A percentile compares a stretch with the other conserved stretches of the same genome.
Conservation (phyloP, 2,113 vertebrate species). For the Tyto alba region DNA sequence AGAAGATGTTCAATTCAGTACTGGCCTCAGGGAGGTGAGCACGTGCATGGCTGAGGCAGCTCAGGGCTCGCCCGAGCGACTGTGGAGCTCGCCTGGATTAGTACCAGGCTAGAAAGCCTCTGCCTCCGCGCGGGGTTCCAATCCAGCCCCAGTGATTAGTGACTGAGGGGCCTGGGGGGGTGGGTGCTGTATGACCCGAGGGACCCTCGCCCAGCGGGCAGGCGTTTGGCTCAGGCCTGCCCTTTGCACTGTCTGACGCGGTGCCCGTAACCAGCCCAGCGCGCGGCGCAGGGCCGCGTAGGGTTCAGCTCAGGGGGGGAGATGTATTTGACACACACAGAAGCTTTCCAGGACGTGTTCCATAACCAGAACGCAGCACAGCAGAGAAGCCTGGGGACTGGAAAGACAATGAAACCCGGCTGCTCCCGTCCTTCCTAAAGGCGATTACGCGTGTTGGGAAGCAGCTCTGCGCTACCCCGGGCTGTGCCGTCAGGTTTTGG, state of each 20-base stretch:
- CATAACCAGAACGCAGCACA: not conserved
- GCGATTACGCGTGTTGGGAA: fast-evolving
- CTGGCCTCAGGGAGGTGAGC: fast-evolving
- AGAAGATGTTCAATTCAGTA: not conserved
- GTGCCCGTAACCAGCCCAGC: no score
- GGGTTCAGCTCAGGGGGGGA: fast-evolving
- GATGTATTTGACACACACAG: fast-evolving
- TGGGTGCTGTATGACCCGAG: fast-evolving
- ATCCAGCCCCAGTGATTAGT: not conserved
- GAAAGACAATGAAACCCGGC: fast-evolving
- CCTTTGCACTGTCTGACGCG: no score
- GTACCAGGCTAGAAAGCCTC: not conserved
- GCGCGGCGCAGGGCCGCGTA: fast-evolving
- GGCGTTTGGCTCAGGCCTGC: not conserved
- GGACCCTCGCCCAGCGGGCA: fast-evolving
- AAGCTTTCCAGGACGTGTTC: not conserved
- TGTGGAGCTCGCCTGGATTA: not conserved
- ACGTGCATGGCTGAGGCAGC: not conserved
- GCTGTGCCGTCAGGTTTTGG: not conserved
- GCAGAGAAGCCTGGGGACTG: not conserved
- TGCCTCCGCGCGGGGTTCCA: not conserved
- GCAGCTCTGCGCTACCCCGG: not conserved
- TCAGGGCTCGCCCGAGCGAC: no score
- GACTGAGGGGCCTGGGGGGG: not conserved
- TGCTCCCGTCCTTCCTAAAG: fast-evolving